Evolutionary conservation across 2,888 invertebrate species (phyloP), one percentile per base, ranked within the genome.

Genomic region (Polylopha cassiicola): DNA sequence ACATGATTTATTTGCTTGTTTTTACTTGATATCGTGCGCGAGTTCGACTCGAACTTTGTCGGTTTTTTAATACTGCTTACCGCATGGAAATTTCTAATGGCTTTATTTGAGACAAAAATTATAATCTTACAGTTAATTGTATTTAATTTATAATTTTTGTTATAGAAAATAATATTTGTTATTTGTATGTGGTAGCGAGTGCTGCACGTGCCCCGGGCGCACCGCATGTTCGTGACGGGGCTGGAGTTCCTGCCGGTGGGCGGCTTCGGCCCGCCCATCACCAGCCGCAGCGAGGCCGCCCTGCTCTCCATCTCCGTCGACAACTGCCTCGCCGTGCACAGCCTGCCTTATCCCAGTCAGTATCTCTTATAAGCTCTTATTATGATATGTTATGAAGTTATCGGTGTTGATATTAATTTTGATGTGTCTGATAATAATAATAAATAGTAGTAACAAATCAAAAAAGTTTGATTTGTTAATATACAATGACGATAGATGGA

Each of bases 151-250:
- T n/a, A n/a, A 18, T 24, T 24, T 4, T 1, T 7, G 21, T 8
- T 2, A 11, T 0, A 1, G 4, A n/a, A 10, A 3, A 24, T 23
- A 18, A 4, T 3, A 32, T 13, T 4, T n/a, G 15, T 32, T 8
- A 21, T 4, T 3, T 42, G 34, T 48, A 39, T 37, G 53, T 70
- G 78, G 3, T 79, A 95, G 93, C 90, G 91, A 58, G 90, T 95
- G 48, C 88, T 97, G 58, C 92, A 93, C 76, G 91, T 97, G 68
- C 86, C 89, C 50, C 89, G 90, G 64, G 95, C 95, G 46, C 98
- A 99, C 87, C 93, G 92, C 62, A 97, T 97, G 91, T 99, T 99
- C 86, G 95, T 99, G 48, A 99, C 99, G 33, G 98, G 97, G 6
- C 84, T 99, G 53, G 94, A 95, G 84, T 99, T 99, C 86, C 86